A percentile compares a stretch with the other conserved stretches of the same genome.
phyloP scores from a whole-genome alignment of 2,113 vertebrate genomes.

The Cettia cetti region DNA sequence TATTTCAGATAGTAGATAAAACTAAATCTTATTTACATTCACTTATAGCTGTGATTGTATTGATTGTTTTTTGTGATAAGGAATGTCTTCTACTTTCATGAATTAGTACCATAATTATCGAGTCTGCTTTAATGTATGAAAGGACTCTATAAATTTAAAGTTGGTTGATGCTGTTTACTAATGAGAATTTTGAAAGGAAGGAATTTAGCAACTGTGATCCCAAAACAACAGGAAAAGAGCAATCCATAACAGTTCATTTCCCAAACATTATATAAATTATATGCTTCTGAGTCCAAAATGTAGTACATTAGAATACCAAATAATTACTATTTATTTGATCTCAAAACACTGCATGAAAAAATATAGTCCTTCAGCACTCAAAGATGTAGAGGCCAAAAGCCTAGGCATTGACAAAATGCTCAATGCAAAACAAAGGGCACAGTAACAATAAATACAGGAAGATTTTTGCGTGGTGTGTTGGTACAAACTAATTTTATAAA shows the following conservation, averaged over 20 bases:
- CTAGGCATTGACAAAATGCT: background rate
- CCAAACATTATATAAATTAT: background rate
- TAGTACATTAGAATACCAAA: background rate
- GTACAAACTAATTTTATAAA: background rate
- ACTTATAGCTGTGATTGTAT: background rate
- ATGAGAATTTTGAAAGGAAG: background rate
- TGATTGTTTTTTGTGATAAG: background rate
- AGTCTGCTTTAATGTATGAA: background rate
- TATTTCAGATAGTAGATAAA: background rate
- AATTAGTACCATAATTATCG: background rate
- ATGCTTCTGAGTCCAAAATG: background rate
- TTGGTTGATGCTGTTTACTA: background rate
- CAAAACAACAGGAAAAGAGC: background rate
- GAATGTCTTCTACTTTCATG: background rate
- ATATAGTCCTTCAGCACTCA: background rate
- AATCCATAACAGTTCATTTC: background rate
- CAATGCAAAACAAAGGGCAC: background rate
- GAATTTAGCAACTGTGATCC: background rate
- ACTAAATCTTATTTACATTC: background rate
- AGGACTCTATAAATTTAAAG: background rate
- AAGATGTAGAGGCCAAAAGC: background rate
- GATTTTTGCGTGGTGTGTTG: background rate
- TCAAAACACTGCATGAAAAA: background rate
- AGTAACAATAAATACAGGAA: background rate
- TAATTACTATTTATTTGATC: background rate